Base-by-base conservation (phyloP, 1,140 invertebrate species). In the Mycetomoellerius zeteki region DNA sequence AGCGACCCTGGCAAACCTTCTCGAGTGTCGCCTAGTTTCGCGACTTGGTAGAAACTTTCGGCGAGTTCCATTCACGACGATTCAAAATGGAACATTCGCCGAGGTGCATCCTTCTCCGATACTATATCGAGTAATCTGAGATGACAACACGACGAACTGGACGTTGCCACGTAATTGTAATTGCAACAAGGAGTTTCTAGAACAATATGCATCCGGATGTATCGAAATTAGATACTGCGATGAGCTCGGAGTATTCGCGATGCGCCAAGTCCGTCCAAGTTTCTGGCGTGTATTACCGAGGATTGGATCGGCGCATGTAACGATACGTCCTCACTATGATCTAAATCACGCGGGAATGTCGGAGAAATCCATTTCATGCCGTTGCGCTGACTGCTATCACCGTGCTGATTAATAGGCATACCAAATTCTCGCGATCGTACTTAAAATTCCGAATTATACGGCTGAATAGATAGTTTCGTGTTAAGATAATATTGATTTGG, bases 41-140 rank as follows among this genome's bases (percentile, higher is more conserved):
- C 85, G 86, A 86, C 78, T 90, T 89, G 72, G 85, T 84, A 85
- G n/a, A 21, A 89, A 90, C 85, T 90, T 87, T 82, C 54, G 7
- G 52, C 16, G n/a, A 16, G 24, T 30, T 60, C 24, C 21, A n/a
- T 60, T 60, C 80, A 54, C 24, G 54, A 56, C 33, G 54, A 84
- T 84, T 84, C 80, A 75, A 50, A 75, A 75, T 56, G 37, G 71
- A 43, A 30, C 56, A 47, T 77, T 77, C 56, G 56, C 56, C 10
- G 37, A 16, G 19, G 54, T 52, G 37, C 30, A 58, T 50, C 69
- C 30, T 7, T 43, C 21, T 27, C 10, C 67, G 69, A 62, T 50
- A 50, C 24, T 73, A 60, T 73, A 82, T 84, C 37, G 80, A 62
- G 54, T 84, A 84, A 84, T 84, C 54, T 24, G 54, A 60, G 69